Conservation (phyloP, 2,797 vertebrate genomes). For the Carcharodon carcharias region DNA sequence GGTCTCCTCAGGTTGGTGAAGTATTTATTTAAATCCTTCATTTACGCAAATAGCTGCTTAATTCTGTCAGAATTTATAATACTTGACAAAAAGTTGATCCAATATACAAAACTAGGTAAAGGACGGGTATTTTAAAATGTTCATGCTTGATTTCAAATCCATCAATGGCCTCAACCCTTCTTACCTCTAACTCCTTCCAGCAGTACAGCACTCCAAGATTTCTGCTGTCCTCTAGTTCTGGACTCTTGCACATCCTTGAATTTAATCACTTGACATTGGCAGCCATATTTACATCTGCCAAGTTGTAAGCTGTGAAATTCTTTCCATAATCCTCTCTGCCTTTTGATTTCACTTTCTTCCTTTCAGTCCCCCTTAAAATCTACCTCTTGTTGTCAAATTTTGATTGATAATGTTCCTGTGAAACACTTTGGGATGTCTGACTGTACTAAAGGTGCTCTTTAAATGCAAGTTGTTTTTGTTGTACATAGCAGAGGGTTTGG, state of each 20-base stretch:
- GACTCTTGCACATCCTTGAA: background rate
- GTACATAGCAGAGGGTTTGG: background rate
- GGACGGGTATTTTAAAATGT: background rate
- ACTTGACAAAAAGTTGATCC: background rate
- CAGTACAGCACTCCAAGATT: background rate
- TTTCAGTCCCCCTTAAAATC: too few species aligned
- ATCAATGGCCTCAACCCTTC: too few species aligned
- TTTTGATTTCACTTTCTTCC: too few species aligned
- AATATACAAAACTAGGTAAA: background rate
- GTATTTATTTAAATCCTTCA: too few species aligned
- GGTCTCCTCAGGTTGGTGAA: too few species aligned
- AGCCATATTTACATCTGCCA: background rate
- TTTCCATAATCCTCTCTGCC: background rate
- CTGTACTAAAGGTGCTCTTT: too few species aligned
- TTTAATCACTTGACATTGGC: background rate
- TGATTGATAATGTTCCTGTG: too few species aligned
- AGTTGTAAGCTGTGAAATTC: background rate
- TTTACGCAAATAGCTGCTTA: too few species aligned
- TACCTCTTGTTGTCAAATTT: too few species aligned
- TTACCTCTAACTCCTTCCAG: background rate
- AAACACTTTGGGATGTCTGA: too few species aligned
- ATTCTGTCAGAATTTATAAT: too few species aligned
- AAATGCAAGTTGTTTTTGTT: background rate
- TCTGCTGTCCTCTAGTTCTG: background rate
- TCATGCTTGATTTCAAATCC: background rate